These are phyloP conservation scores for Protonibea diacanthus DNA, from an alignment of 2,797 vertebrate genomes.

Conservation along the genomic window DNA sequence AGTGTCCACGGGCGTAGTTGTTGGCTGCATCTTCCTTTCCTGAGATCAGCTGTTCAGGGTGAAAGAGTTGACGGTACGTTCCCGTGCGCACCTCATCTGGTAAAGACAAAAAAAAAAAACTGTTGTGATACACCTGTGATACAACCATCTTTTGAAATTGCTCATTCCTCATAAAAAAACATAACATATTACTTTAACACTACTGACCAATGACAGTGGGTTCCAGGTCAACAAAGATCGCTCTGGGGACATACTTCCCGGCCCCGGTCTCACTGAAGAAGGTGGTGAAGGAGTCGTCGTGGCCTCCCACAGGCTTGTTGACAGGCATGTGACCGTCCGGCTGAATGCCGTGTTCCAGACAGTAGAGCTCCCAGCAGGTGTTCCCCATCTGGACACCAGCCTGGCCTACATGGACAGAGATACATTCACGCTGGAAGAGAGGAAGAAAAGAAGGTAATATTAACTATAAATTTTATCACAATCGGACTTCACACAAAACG, in stretches of 20 bases:
- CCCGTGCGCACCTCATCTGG: conserved; percentile 86
- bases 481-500: neutral
- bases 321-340: conserved; percentile 81
- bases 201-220: conserved; percentile 83
- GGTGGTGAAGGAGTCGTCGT: conserved; percentile 85
- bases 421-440: conserved; percentile 80
- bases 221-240: conserved; percentile 85
- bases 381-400: conserved; percentile 88
- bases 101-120: neutral
- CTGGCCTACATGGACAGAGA: conserved; percentile 85
- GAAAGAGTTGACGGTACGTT: conserved; percentile 82
- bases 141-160: neutral
- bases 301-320: conserved; percentile 51
- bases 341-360: conserved; percentile 84
- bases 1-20: conserved; percentile 86
- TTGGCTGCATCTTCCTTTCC: conserved; percentile 87
- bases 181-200: neutral
- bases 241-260: conserved; percentile 82
- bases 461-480: neutral
- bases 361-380: conserved; percentile 87
- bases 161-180: conserved; percentile 1
- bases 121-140: too few relatives aligned
- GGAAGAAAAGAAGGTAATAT: neutral
- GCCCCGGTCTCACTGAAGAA: conserved; percentile 85
- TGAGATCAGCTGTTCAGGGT: conserved; percentile 85